Conservation (phyloP, 2,113 vertebrate species). For the Serilophus lunatus region DNA sequence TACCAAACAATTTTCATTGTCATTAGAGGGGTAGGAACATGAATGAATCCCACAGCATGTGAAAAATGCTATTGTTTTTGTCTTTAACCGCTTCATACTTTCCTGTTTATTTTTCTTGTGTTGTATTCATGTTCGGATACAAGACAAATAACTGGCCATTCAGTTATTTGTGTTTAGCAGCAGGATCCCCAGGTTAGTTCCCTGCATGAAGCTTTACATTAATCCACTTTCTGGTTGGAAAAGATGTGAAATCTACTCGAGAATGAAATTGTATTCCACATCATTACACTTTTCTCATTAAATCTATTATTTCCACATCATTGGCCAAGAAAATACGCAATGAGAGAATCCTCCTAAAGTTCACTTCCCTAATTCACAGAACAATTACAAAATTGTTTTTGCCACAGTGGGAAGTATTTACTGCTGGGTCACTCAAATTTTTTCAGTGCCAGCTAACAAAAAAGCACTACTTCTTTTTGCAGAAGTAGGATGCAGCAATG, state of each 20-base stretch:
- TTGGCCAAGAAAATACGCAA: constrained; percentile 40
- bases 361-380: constrained; percentile 60
- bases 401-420: constrained; percentile 45
- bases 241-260: constrained; percentile 63
- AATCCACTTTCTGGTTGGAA: constrained; percentile 51
- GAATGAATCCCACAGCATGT: not conserved
- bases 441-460: not conserved
- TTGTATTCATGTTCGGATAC: not conserved
- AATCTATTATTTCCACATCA: constrained; percentile 64
- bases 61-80: not conserved
- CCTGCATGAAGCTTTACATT: constrained; percentile 17
- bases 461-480: not conserved
- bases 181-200: constrained; percentile 45
- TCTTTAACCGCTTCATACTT: not conserved
- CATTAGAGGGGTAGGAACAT: not conserved
- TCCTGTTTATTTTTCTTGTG: not conserved
- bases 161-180: constrained; percentile 36
- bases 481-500: not conserved
- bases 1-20: not conserved
- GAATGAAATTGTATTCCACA: constrained; percentile 61
- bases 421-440: constrained; percentile 62
- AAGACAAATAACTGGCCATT: not conserved
- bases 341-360: constrained; percentile 26
- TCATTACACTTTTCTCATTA: constrained; percentile 68
- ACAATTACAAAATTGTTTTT: constrained; percentile 62